A percentile compares a stretch with the other conserved stretches of the same genome.
Conservation (phyloP, 2,797 vertebrate genomes). For the Avahi laniger region DNA sequence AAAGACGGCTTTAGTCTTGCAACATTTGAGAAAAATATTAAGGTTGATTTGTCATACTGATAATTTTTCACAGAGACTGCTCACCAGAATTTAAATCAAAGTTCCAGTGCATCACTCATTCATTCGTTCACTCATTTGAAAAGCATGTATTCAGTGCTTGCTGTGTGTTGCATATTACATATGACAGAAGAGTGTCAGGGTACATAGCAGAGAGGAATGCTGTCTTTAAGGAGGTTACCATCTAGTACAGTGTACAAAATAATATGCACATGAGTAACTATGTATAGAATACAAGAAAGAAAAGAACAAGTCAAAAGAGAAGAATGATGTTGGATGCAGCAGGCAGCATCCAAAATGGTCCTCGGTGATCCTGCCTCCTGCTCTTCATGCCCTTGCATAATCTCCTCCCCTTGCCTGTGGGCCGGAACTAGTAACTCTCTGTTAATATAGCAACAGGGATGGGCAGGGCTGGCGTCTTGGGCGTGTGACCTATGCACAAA, state of each 20-base stretch:
- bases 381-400: not conserved
- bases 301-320: not conserved
- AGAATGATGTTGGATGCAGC: not conserved
- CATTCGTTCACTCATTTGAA: not conserved
- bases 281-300: not conserved
- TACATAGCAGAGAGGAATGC: not conserved
- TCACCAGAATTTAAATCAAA: not conserved
- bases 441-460: not conserved
- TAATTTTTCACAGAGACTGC: not conserved
- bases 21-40: conserved; percentile 26
- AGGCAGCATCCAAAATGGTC: not conserved
- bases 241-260: not conserved
- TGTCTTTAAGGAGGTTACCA: not conserved
- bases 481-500: not conserved
- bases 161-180: not conserved
- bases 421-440: not conserved
- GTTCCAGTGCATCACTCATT: not conserved
- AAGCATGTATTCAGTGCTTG: not conserved
- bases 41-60: not conserved
- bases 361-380: not conserved
- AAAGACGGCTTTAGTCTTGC: not conserved
- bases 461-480: not conserved
- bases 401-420: not conserved
- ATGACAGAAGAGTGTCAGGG: not conserved
- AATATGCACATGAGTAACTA: not conserved